Evolutionary conservation across 2,888 invertebrate species (phyloP), one percentile per base, ranked within the genome.

Genomic region (Melieria crassipennis): DNA sequence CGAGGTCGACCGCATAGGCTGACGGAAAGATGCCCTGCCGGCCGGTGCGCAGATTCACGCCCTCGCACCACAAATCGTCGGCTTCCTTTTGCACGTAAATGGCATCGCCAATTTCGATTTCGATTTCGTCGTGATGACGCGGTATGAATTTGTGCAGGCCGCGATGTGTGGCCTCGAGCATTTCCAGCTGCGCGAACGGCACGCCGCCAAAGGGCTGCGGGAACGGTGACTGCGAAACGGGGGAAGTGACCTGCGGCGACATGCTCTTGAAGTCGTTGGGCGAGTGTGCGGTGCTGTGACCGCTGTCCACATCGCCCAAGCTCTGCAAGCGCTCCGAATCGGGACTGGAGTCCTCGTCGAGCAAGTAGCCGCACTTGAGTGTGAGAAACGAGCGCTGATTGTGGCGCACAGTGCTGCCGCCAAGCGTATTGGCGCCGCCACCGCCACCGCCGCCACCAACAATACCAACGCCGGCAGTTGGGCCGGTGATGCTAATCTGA

Each of bases 21-120:
- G 97, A 95, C 4, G 99, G 99, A 83, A 99, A 99, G 76, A 98
- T 96, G 46, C 99, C 99, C 86, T 93, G 93, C 77, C 95, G 91
- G 11, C 96, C 97, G 3, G 97, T 96, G 80, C 98, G 90, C 78
- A 99, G 89, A 88, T 99, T 99, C 0, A 98, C 95, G 62, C 98
- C 98, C 91, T 97, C 97, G 87, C 96, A 97, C 99, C 99, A 99
- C 75, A 97, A 89, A 86, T 99, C 99, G 79, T 98, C 98, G 42
- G 94, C 96, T 87, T 98, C 97, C 83, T 95, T 96, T 84, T 96
- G 95, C 78, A 99, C 97, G 84, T 98, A 97, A 76, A 99, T 92
- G 1, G 98, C 96, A 87, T 99, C 99, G 1, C 99, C 99, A 72
- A 98, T 97, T 88, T 99, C 98, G 47, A 99, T 91, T 85, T 96